Evolutionary conservation across 2,888 invertebrate genomes (phyloP).

Genomic region (Chaetogeoica ovagalla): DNA sequence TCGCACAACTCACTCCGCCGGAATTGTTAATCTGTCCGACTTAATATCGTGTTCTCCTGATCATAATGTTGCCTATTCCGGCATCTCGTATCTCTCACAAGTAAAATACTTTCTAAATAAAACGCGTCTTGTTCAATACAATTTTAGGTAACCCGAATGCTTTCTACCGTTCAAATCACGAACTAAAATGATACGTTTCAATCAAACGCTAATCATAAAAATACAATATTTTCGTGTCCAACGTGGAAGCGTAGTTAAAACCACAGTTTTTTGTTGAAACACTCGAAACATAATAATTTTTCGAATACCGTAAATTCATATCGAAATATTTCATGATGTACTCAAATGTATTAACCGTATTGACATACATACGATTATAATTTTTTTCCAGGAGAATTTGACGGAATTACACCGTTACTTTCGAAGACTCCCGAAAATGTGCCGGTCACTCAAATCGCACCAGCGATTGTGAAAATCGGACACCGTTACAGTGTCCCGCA

Average conservation of each 20-base stretch:
- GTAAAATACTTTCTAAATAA: neutral
- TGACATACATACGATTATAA: too few relatives aligned
- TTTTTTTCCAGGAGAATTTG: slow-evolving; percentile 30
- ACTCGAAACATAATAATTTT: too few relatives aligned
- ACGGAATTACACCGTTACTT: slow-evolving; percentile 12
- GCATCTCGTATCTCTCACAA: neutral
- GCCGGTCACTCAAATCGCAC: slow-evolving; percentile 11
- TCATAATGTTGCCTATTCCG: slow-evolving; percentile 17
- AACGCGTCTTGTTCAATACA: neutral
- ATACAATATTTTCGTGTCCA: neutral
- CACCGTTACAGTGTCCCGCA: slow-evolving; percentile 27
- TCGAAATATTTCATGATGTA: too few relatives aligned
- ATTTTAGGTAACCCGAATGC: neutral
- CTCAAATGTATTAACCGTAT: too few relatives aligned
- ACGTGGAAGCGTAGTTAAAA: neutral
- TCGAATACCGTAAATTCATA: too few relatives aligned
- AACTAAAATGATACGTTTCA: neutral
- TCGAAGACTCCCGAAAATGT: neutral
- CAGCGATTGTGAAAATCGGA: slow-evolving; percentile 15
- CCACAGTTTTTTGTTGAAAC: too few relatives aligned
- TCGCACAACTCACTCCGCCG: neutral
- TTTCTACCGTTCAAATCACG: slow-evolving; percentile 14
- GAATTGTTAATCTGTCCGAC: neutral
- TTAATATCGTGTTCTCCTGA: neutral
- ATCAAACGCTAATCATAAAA: neutral